phyloP scores from a whole-genome alignment of 2,888 invertebrate genomes.

The Proisotoma minuta region DNA sequence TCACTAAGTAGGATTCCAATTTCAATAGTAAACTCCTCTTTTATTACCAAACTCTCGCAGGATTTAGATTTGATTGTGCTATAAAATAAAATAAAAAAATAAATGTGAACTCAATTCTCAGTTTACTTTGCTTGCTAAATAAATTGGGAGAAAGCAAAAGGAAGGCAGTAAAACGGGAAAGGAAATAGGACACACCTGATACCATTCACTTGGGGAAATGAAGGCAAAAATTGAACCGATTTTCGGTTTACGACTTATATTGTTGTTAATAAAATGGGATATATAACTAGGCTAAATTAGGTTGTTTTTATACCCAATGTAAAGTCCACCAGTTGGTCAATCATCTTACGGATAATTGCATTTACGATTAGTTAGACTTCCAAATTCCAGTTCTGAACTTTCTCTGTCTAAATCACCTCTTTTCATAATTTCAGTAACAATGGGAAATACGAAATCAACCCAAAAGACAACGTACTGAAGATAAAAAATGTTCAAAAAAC shows the following conservation, averaged over 20 bases:
- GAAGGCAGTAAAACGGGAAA: neutral
- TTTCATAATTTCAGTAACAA: conserved; percentile 14
- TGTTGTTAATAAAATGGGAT: too few relatives aligned
- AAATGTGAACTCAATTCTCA: neutral
- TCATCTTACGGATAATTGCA: too few relatives aligned
- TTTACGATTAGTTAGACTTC: too few relatives aligned
- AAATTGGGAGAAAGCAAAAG: too few relatives aligned
- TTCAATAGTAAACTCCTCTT: neutral
- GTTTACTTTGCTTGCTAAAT: neutral
- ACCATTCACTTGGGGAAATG: neutral
- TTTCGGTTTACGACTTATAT: conserved; percentile 7
- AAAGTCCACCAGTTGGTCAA: too few relatives aligned
- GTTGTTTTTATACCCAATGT: too few relatives aligned
- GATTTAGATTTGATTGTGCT: conserved; percentile 5
- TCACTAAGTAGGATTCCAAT: neutral
- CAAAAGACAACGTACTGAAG: conserved; percentile 25
- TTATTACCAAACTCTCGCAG: conserved; percentile 1
- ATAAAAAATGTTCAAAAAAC: conserved; percentile 57
- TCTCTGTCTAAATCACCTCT: too few relatives aligned
- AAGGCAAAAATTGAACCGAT: neutral
- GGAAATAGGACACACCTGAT: conserved; percentile 15
- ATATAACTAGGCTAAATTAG: too few relatives aligned
- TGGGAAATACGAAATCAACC: conserved; percentile 23
- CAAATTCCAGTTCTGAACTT: too few relatives aligned
- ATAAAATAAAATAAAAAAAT: conserved; percentile 7